Percentiles rank a stretch among this genome's conserved stretches.
These are phyloP conservation scores for Papilio helenus DNA, from an alignment of 1,140 invertebrate genomes.

Conservation along the genomic window DNA sequence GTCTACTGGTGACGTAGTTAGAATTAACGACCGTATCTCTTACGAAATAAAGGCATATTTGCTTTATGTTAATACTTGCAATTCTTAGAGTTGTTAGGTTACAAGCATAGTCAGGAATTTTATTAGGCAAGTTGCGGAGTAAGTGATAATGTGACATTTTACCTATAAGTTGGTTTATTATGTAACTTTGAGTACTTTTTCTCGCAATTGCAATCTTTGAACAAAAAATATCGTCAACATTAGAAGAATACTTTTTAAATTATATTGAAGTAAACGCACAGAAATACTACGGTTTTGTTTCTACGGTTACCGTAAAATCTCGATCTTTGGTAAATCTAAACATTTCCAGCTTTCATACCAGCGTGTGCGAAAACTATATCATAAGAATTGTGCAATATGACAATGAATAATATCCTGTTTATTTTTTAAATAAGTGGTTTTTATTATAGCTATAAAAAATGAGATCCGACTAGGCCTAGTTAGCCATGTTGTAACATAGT, in stretches of 20 bases:
- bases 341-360: too few species aligned
- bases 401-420: too few species aligned
- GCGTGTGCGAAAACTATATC: too few species aligned
- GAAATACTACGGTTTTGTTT: too few species aligned
- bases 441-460: not conserved
- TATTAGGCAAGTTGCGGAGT: not conserved
- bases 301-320: too few species aligned
- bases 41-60: constrained; percentile 7
- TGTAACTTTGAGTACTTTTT: not conserved
- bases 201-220: not conserved
- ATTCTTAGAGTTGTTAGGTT: constrained; percentile 5
- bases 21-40: constrained; percentile 12
- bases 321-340: too few species aligned
- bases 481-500: not conserved
- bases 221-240: not conserved
- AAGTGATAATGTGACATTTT: constrained; percentile 12
- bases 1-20: not conserved
- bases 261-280: too few species aligned
- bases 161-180: not conserved
- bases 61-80: not conserved
- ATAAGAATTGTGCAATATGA: too few species aligned
- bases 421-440: too few species aligned
- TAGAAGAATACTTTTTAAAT: not conserved
- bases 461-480: not conserved
- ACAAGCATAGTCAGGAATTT: not conserved